Evolutionary conservation across 1,140 invertebrate species (phyloP).

Genomic region (Drosophila melanogaster): Release_6_plus_ISO1_MT NT_033779.5:16604501-16605000

Average conservation of each 20-base stretch:
- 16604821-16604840: constrained; percentile 57
- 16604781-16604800: constrained; percentile 23
- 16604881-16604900: constrained; percentile 42
- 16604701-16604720: constrained; percentile 50
- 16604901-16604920: constrained; percentile 73
- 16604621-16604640: neutral
- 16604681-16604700: constrained; percentile 33
- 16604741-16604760: constrained; percentile 54
- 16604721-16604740: constrained; percentile 54
- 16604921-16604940: constrained; percentile 78
- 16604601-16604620: constrained; percentile 9
- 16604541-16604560: neutral
- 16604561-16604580: neutral
- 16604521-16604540: neutral
- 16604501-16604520: too few relatives aligned
- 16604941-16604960: constrained; percentile 42
- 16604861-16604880: constrained; percentile 65
- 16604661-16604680: constrained; percentile 3
- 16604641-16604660: neutral
- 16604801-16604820: constrained; percentile 18
- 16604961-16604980: constrained; percentile 24
- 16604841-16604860: constrained; percentile 56
- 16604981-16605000: constrained; percentile 6
- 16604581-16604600: constrained; percentile 24
- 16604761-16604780: constrained; percentile 27